Percentiles rank a stretch among this genome's conserved stretches.
Evolutionary conservation across 2,113 vertebrate genomes (phyloP).

Genomic region (Centropus bengalensis): DNA sequence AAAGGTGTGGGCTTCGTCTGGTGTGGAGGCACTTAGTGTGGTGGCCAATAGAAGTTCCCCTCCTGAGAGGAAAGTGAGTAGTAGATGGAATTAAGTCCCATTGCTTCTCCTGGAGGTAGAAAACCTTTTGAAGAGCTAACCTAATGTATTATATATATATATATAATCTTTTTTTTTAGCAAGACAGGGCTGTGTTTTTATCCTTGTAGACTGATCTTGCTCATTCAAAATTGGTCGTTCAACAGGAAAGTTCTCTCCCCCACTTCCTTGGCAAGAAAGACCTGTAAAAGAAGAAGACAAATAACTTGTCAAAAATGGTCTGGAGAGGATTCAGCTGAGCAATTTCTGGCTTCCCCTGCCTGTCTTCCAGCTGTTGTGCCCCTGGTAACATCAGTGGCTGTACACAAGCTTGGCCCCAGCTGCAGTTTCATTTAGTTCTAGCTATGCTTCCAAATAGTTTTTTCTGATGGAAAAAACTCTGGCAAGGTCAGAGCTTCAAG

Average conservation of each 20-base stretch:
- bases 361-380: constrained; percentile 70
- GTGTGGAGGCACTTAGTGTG: neutral
- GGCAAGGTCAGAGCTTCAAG: neutral
- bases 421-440: constrained; percentile 47
- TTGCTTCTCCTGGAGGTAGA: constrained; percentile 21
- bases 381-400: constrained; percentile 40
- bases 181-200: constrained; percentile 33
- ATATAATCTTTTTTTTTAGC: constrained; percentile 1
- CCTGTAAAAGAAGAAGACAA: constrained; percentile 73
- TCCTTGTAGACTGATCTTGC: constrained; percentile 57
- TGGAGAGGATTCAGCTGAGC: constrained; percentile 67
- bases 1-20: neutral
- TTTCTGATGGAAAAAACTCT: constrained; percentile 18
- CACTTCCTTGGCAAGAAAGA: constrained; percentile 63
- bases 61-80: neutral
- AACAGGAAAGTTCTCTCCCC: constrained; percentile 52
- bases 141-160: constrained; percentile 32
- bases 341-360: constrained; percentile 58
- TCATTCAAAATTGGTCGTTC: constrained; percentile 67
- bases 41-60: neutral
- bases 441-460: constrained; percentile 49
- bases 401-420: constrained; percentile 2
- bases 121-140: constrained; percentile 48
- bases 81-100: constrained; percentile 33
- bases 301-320: constrained; percentile 69